Base-by-base conservation (phyloP, 2,113 vertebrate genomes). In the Erinaceus europaeus region DNA sequence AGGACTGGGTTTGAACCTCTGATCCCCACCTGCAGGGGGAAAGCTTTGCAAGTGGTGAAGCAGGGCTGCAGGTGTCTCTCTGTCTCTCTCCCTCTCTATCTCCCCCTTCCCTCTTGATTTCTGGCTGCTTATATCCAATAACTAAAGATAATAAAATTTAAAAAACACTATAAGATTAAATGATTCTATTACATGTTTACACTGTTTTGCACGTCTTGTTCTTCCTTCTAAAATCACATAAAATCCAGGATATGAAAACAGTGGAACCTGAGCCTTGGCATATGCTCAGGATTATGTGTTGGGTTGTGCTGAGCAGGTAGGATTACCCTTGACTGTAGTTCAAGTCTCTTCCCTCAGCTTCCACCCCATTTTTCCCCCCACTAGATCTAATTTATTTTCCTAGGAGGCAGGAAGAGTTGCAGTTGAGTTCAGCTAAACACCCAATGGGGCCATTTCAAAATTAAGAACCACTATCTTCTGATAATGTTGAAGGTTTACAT, bases 361-460 rank as follows among this genome's bases (percentile, higher is more conserved):
- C 23, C n/a, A 3, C 13, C 15, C n/a, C n/a, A n/a, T n/a, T n/a
- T n/a, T 7, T 89, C 21, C 42, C 69, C 40, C 29, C 50, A 40
- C 18, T 55, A 55, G 6, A 23, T 20, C 9, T 25, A 25, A 38
- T 75, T 50, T 21, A 1, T 69, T 44, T 87, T 81, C 42, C 21
- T 4, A 61, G 38, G 44, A 86, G 29, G 53, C 53, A 34, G 29
- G 13, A 52, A 3, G 55, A 0, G 57, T 73, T 21, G 53, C 42
- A 25, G 27, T 23, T 53, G 25, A 53, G 48, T 18, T 17, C 8
- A 11, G 25, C 29, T 52, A 27, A 32, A 48, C 15, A 74, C 48
- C 25, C 64, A 59, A 32, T 50, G n/a, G 50, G 55, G 5, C n/a
- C 53, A 14, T 67, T 87, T 89, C 21, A 78, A 71, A 83, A 74